phyloP scores from a whole-genome alignment of 2,113 vertebrate genomes.

The Chauna torquata region DNA sequence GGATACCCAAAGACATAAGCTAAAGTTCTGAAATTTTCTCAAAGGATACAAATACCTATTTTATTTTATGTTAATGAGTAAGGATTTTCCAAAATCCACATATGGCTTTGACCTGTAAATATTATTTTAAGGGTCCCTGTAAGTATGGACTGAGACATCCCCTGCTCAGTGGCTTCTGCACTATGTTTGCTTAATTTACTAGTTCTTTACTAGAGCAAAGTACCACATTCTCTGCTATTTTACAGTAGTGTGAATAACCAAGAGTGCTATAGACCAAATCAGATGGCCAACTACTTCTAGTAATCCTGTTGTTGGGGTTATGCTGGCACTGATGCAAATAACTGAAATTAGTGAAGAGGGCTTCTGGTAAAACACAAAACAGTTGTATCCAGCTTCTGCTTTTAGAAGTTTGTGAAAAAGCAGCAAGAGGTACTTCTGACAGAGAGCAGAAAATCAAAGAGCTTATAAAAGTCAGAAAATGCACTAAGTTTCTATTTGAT shows the following conservation, averaged over 20 bases:
- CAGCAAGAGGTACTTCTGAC: not conserved
- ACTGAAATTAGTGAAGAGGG: not conserved
- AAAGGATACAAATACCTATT: not conserved
- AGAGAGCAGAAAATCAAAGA: not conserved
- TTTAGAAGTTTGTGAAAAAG: not conserved
- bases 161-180: not conserved
- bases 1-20: not conserved
- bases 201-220: not conserved
- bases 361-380: not conserved
- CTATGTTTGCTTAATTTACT: not conserved
- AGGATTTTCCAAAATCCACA: not conserved
- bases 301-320: not conserved
- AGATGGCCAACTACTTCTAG: not conserved
- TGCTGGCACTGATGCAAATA: not conserved
- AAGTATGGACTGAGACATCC: not conserved
- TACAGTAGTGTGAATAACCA: not conserved
- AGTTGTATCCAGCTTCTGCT: not conserved
- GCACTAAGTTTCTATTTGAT: not conserved
- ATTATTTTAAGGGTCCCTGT: not conserved
- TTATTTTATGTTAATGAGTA: not conserved
- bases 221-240: not conserved
- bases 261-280: not conserved
- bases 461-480: not conserved
- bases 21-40: not conserved
- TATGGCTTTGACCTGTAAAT: not conserved